A percentile compares a stretch with the other conserved stretches of the same genome.
Conservation (phyloP, 2,113 vertebrate genomes). For the Clarias magur region DNA sequence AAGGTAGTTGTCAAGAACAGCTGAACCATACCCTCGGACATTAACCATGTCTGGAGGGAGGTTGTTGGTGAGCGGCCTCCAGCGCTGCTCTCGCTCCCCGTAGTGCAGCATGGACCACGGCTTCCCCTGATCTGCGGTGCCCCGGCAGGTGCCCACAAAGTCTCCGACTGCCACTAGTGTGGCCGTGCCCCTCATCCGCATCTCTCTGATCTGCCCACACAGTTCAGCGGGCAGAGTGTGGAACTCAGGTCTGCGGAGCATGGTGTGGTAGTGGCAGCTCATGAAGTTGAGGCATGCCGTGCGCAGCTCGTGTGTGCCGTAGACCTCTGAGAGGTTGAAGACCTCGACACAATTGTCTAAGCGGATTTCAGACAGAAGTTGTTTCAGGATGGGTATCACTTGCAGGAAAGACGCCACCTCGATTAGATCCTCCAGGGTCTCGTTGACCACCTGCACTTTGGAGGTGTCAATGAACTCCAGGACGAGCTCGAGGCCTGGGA, state of each 20-base stretch:
- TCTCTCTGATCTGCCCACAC: conserved; percentile 76
- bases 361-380: conserved; percentile 83
- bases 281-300: conserved; percentile 84
- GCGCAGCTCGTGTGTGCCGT: conserved; percentile 85
- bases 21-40: conserved; percentile 85
- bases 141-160: conserved; percentile 74
- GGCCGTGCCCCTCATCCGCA: conserved; percentile 82
- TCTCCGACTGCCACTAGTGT: conserved; percentile 84
- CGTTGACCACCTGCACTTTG: conserved; percentile 72
- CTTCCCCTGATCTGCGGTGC: conserved; percentile 72
- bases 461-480: conserved; percentile 91
- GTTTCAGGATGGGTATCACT: conserved; percentile 86
- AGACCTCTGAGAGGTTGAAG: conserved; percentile 83
- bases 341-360: conserved; percentile 87
- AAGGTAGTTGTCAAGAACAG: conserved; percentile 89
- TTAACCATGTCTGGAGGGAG: conserved; percentile 84
- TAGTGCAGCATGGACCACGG: conserved; percentile 88
- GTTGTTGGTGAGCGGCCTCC: conserved; percentile 83
- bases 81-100: conserved; percentile 80
- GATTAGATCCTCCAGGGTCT: conserved; percentile 85
- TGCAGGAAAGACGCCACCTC: conserved; percentile 92
- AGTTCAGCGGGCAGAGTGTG: conserved; percentile 68
- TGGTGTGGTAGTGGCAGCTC: conserved; percentile 83
- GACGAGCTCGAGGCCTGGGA: conserved; percentile 86
- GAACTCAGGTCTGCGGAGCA: conserved; percentile 81